These are phyloP conservation scores for Mustela lutreola DNA, from an alignment of 2,113 vertebrate species.

Conservation along the genomic window DNA sequence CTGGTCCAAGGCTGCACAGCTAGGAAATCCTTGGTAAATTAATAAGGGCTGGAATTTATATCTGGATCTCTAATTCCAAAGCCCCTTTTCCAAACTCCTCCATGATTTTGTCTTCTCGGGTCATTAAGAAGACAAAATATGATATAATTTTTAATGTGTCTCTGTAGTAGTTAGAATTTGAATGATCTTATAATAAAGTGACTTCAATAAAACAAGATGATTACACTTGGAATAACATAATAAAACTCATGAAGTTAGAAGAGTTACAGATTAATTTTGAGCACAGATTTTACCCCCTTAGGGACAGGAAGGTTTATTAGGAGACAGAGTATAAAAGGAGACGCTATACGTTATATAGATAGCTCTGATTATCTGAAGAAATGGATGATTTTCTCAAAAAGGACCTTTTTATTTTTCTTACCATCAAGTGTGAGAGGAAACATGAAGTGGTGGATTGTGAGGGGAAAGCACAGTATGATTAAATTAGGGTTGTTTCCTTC, in stretches of 20 bases:
- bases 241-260: background rate
- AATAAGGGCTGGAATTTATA: background rate
- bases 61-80: background rate
- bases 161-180: slow-evolving; percentile 11
- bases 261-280: slow-evolving; percentile 16
- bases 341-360: background rate
- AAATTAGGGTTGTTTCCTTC: background rate
- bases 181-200: background rate
- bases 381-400: background rate
- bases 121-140: slow-evolving; percentile 17
- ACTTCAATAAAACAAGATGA: slow-evolving; percentile 41
- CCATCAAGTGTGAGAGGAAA: background rate
- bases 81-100: slow-evolving; percentile 2
- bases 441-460: background rate
- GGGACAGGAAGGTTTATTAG: background rate
- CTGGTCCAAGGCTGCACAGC: background rate
- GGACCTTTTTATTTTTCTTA: background rate
- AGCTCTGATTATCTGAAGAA: background rate
- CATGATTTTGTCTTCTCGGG: background rate
- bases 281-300: background rate
- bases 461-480: background rate
- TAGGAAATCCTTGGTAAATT: background rate
- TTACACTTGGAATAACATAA: slow-evolving; percentile 16
- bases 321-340: background rate
- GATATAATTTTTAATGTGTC: background rate